A percentile compares a stretch with the other conserved stretches of the same genome.
Evolutionary conservation across 2,888 invertebrate species (phyloP).

Genomic region (Caenorhabditis panamensis): DNA sequence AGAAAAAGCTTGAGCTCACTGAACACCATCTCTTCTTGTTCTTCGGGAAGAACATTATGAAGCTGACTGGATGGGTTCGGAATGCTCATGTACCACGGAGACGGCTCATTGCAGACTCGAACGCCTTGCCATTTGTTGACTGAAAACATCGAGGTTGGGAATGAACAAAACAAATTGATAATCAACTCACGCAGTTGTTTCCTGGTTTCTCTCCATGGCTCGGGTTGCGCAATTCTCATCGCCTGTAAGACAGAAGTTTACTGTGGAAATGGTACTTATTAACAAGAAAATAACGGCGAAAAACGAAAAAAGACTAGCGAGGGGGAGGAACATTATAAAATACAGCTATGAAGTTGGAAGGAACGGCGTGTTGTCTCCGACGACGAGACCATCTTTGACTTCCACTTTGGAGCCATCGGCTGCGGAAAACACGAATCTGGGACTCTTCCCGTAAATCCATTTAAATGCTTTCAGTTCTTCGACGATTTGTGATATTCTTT

Average conservation of each 20-base stretch:
- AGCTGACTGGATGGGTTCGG: conserved; percentile 47
- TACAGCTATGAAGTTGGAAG: background rate
- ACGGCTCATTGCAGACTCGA: conserved; percentile 48
- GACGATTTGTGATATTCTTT: conserved; percentile 83
- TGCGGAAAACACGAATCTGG: conserved; percentile 85
- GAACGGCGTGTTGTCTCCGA: conserved; percentile 37
- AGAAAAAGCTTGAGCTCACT: conserved; percentile 54
- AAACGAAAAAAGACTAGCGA: conserved; percentile 2
- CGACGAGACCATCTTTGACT: conserved; percentile 68
- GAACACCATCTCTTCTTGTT: conserved; percentile 57
- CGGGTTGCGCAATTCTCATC: conserved; percentile 18
- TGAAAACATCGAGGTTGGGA: conserved; percentile 11
- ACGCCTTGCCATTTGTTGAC: conserved; percentile 46
- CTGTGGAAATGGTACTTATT: background rate
- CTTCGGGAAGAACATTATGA: conserved; percentile 53
- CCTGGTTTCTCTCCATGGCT: conserved; percentile 40
- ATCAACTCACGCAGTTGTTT: conserved; percentile 39
- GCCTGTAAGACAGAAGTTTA: conserved; percentile 14
- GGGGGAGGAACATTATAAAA: background rate
- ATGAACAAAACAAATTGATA: background rate
- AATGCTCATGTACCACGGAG: conserved; percentile 56
- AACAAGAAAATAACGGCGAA: background rate
- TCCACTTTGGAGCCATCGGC: conserved; percentile 18
- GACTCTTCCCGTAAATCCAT: conserved; percentile 92
- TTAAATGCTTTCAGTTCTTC: conserved; percentile 89